Percentiles rank a stretch among this genome's conserved stretches.
Evolutionary conservation across 1,140 invertebrate species (phyloP).

Genomic region (Eumaeus atala): DNA sequence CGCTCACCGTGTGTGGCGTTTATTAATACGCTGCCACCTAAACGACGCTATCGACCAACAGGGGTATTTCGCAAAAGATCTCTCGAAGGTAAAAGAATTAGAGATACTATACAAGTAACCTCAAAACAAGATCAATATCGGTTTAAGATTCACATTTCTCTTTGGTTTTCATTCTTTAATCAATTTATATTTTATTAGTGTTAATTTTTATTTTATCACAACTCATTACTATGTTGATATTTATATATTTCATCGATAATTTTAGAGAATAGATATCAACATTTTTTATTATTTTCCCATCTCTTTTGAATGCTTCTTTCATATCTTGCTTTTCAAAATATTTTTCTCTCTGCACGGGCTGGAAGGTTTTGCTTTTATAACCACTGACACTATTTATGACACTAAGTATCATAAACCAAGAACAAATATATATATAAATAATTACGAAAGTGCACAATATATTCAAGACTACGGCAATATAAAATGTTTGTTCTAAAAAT

Average conservation of each 20-base stretch:
- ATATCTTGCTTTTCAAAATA: slow-evolving; percentile 66
- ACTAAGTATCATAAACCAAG: slow-evolving; percentile 53
- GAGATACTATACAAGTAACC: slow-evolving; percentile 59
- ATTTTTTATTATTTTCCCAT: slow-evolving; percentile 39
- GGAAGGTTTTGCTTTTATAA: slow-evolving; percentile 64
- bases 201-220: slow-evolving; percentile 27
- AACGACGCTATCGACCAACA: slow-evolving; percentile 71
- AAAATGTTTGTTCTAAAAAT: slow-evolving; percentile 12
- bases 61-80: slow-evolving; percentile 95
- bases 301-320: slow-evolving; percentile 69
- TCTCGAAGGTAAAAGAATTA: slow-evolving; percentile 86
- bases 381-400: slow-evolving; percentile 48
- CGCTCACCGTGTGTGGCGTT: slow-evolving; percentile 73
- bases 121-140: slow-evolving; percentile 52
- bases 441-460: slow-evolving; percentile 16
- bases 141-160: slow-evolving; percentile 54
- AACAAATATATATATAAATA: slow-evolving; percentile 11
- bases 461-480: slow-evolving; percentile 8
- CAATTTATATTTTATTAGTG: slow-evolving; percentile 28
- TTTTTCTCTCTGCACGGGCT: slow-evolving; percentile 71
- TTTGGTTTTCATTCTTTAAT: slow-evolving; percentile 31
- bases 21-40: slow-evolving; percentile 59
- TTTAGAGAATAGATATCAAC: slow-evolving; percentile 51
- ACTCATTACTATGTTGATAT: neutral
- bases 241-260: neutral